Base-by-base conservation (phyloP, 2,888 invertebrate species). In the Linnaemya tessellans region DNA sequence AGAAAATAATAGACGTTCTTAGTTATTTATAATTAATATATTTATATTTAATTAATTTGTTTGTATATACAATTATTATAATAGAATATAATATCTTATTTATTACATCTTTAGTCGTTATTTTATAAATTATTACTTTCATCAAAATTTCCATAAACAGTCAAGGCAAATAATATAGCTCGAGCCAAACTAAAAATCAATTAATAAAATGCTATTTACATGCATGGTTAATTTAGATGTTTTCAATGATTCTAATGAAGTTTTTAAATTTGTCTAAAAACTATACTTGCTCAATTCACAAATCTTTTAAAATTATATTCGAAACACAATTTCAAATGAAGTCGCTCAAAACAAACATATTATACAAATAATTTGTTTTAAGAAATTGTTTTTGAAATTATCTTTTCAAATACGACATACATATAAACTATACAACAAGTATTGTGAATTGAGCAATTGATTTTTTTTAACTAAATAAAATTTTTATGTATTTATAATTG, bases 21-120 rank as follows among this genome's bases (percentile, higher is more conserved):
- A 56, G 54, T 56, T 77, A 67, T 65, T 54, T 56, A 43, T 65
- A 43, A 65, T 30, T 25, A 65, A 58, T 77, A 22, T 86, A 78
- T 87, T 74, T 88, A 86, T 88, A 83, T 86, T 88, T 86, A 88
- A 15, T 88, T 88, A 89, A 89, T 87, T 86, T 87, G 87, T 65
- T 88, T 84, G 84, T 84, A n/a, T n/a, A n/a, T n/a, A 84, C 84
- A 84, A 80, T 71, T 68, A 73, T 56, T 70, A 20, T 68, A 49
- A 75, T 67, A 49, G 20, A 3, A 58, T 58, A 51, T 58, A 51
- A 68, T 70, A 77, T 22, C 51, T 75, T 82, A 68, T 54, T 67
- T 11, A 60, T 80, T 70, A 54, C 8, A 22, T 20, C 7, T 8
- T 20, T 20, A 10, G 1, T 71, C 25, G 9, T 25, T 41, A 46